Evolutionary conservation across 2,797 vertebrate species (phyloP), one percentile per base, ranked within the genome.

Genomic region (Gallinago nigripennis): DNA sequence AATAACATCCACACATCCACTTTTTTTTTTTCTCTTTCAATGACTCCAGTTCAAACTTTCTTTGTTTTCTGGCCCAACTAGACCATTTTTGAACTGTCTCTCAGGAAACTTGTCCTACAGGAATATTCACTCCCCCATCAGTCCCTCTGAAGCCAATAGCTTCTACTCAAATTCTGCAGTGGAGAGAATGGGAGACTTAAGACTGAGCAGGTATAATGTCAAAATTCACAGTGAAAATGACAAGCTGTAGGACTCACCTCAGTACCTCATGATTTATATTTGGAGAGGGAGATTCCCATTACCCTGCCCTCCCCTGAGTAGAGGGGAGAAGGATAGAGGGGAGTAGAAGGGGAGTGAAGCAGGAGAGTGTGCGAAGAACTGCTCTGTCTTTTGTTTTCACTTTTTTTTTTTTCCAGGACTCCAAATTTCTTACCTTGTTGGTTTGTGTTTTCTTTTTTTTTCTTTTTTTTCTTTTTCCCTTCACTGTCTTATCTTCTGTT

Each of bases 41-140:
- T 63, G n/a, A 73, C 33, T 87, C 15, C 11, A 79, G 8, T 63
- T 84, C 33, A 92, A 83, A 82, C 16, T 72, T 35, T 20, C 35
- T 68, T 53, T 8, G 4, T 45, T 88, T 95, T 73, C 60, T 79
- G 28, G 53, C 76, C 45, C 14, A 86, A 76, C 58, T 89, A 86
- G 57, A 48, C 46, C 27, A 51, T 80, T 90, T 76, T 70, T 64
- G 19, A 93, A 65, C 58, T 57, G n/a, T 73, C n/a, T 80, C 33
- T 84, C 53, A 86, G 41, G 48, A 82, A 94, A 90, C 11, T 46
- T 33, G 14, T 63, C 15, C 58, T 86, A 23, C 15, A 57, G 57
- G 9, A 90, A 66, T 86, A 53, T 57, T 90, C 15, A 28, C 16
- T 87, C 31, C 30, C 45, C 31, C 51, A 51, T 75, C 41, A 68